phyloP scores from a whole-genome alignment of 2,797 vertebrate species.

The Botia almorhae region DNA sequence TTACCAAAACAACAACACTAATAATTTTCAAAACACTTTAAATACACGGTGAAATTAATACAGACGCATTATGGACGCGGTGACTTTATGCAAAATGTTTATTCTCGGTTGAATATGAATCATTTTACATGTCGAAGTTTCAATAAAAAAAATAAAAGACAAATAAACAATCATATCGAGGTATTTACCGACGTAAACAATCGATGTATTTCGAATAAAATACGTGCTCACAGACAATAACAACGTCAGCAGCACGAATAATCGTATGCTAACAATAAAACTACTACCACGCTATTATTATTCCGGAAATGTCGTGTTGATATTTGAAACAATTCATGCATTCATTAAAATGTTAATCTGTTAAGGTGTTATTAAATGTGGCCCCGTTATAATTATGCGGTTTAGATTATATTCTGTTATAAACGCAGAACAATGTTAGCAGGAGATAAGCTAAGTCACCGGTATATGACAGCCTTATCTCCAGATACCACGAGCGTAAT shows the following conservation, averaged over 20 bases:
- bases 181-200: no score
- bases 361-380: constrained; percentile 32
- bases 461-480: constrained; percentile 54
- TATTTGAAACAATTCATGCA: not conserved
- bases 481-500: constrained; percentile 49
- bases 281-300: not conserved
- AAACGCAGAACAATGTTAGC: constrained; percentile 53
- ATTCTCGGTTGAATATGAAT: no score
- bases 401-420: constrained; percentile 52
- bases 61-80: no score
- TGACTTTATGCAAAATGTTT: not conserved
- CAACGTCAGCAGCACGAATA: not conserved
- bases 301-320: not conserved
- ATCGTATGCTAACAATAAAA: not conserved
- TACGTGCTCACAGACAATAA: not conserved
- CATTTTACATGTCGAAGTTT: no score
- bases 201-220: no score
- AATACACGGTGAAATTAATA: no score
- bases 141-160: not conserved
- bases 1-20: no score
- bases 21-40: no score
- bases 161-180: not conserved
- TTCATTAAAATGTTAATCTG: not conserved
- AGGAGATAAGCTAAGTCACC: constrained; percentile 56
- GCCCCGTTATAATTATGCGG: constrained; percentile 31